These are phyloP conservation scores for Tetraodon nigroviridis DNA, from an alignment of 2,113 vertebrate species.

Conservation along the genomic window DNA sequence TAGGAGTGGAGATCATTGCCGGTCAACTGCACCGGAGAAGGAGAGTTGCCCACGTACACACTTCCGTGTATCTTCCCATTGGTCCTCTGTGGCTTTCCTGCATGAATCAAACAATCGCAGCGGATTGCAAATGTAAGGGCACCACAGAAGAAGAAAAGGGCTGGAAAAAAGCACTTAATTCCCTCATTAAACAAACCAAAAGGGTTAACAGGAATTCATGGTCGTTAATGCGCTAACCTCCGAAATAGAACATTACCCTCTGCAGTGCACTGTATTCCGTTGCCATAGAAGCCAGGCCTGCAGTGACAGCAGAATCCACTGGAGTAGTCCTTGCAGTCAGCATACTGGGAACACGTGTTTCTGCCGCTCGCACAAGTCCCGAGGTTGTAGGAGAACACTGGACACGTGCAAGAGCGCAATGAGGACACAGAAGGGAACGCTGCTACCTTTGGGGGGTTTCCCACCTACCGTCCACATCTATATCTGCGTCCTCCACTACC, in stretches of 20 bases:
- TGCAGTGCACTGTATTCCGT: slow-evolving; percentile 88
- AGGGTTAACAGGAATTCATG: too few relatives aligned
- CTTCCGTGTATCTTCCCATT: slow-evolving; percentile 89
- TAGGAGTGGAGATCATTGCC: slow-evolving; percentile 94
- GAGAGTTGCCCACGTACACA: slow-evolving; percentile 80
- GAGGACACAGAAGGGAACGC: neutral
- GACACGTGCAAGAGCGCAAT: slow-evolving; percentile 7
- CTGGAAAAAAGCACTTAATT: too few relatives aligned
- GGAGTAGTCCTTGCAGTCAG: slow-evolving; percentile 82
- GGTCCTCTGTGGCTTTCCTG: slow-evolving; percentile 92
- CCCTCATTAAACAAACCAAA: too few relatives aligned
- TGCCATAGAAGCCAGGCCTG: slow-evolving; percentile 87
- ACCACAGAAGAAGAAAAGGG: neutral
- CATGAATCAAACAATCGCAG: neutral
- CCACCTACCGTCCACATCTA: slow-evolving; percentile 81
- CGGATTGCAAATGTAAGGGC: neutral
- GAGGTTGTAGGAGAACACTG: slow-evolving; percentile 89
- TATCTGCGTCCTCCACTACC: slow-evolving; percentile 72
- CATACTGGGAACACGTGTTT: slow-evolving; percentile 86
- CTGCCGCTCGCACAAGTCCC: slow-evolving; percentile 82
- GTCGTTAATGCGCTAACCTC: too few relatives aligned
- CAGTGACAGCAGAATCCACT: slow-evolving; percentile 90
- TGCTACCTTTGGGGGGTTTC: neutral
- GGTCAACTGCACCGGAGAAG: slow-evolving; percentile 72
- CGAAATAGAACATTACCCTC: slow-evolving; percentile 76